Evolutionary conservation across 2,888 invertebrate genomes (phyloP).

Genomic region (Drosophila yooni): DNA sequence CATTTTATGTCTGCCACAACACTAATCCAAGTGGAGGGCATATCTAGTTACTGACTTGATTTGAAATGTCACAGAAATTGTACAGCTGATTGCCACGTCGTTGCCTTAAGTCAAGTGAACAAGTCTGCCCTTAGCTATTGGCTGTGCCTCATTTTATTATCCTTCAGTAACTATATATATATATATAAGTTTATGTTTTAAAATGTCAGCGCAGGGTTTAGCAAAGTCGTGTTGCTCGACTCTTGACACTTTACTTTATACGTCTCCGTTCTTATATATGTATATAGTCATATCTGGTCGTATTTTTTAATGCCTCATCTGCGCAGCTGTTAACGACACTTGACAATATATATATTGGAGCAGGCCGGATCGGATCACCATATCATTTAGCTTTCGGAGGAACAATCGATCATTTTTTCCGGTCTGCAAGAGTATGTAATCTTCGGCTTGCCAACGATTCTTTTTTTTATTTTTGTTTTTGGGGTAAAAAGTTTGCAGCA

Average conservation of each 20-base stretch:
- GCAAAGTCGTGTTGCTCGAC: too few species aligned
- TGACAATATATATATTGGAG: not conserved
- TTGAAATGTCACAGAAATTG: not conserved
- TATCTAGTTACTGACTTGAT: not conserved
- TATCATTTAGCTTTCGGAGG: not conserved
- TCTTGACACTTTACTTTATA: too few species aligned
- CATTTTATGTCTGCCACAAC: conserved; percentile 9
- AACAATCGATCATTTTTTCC: not conserved
- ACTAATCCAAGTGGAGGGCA: not conserved
- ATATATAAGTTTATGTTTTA: not conserved
- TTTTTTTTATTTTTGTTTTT: not conserved
- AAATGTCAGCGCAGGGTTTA: not conserved
- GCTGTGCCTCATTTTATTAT: not conserved
- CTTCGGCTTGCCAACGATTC: not conserved
- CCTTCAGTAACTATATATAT: not conserved
- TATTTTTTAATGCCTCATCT: not conserved
- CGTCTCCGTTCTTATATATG: not conserved
- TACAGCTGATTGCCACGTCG: not conserved
- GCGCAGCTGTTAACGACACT: not conserved
- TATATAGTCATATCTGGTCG: too few species aligned
- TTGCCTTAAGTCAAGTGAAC: not conserved
- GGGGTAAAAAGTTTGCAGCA: conserved; percentile 50
- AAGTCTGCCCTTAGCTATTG: not conserved
- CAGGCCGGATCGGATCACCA: not conserved
- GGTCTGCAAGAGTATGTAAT: not conserved